Percentiles rank a stretch among this genome's conserved stretches.
phyloP scores from a whole-genome alignment of 2,113 vertebrate species.

The Dromaius novaehollandiae region DNA sequence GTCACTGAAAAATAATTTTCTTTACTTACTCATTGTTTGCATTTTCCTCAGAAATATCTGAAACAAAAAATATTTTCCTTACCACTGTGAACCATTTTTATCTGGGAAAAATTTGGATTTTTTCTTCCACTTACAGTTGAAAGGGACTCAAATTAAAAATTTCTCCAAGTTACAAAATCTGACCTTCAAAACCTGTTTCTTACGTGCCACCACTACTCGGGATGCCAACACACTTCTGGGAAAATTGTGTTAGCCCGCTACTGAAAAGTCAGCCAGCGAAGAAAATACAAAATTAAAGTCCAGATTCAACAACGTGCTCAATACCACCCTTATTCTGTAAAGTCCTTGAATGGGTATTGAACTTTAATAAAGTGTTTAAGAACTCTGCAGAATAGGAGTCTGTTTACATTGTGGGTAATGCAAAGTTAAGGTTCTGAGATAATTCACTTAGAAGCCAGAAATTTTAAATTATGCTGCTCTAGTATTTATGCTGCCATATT shows the following conservation, averaged over 20 bases:
- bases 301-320: constrained; percentile 1
- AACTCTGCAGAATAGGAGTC: background rate
- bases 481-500: constrained; percentile 30
- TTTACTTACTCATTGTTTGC: constrained; percentile 25
- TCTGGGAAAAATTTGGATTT: background rate
- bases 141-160: constrained; percentile 21
- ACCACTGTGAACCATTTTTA: background rate
- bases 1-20: background rate
- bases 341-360: background rate
- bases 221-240: constrained; percentile 17
- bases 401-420: background rate
- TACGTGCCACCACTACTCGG: background rate
- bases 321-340: background rate
- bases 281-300: constrained; percentile 7
- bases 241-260: constrained; percentile 30
- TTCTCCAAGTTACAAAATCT: constrained; percentile 23
- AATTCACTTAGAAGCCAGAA: constrained; percentile 7
- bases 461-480: background rate
- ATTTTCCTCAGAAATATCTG: constrained; percentile 17
- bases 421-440: constrained; percentile 24
- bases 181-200: background rate
- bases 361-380: background rate
- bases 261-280: constrained; percentile 17
- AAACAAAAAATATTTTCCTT: constrained; percentile 47
- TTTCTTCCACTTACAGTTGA: constrained; percentile 11